These are phyloP conservation scores for Nothobranchius kuhntae DNA, from an alignment of 2,113 vertebrate species.

Conservation along the genomic window DNA sequence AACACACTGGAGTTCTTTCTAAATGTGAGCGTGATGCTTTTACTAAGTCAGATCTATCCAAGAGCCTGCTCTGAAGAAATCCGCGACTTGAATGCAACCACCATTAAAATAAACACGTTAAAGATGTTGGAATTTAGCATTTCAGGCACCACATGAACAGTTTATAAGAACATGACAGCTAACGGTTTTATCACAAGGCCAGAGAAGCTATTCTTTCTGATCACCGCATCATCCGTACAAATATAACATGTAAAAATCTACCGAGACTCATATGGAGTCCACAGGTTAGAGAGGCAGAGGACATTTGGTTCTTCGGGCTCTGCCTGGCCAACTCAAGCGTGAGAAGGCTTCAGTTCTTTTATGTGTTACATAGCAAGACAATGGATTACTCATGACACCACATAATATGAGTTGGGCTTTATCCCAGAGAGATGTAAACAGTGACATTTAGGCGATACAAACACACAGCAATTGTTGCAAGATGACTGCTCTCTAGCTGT, in stretches of 20 bases:
- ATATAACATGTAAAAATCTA: conserved; percentile 33
- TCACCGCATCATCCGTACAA: conserved; percentile 41
- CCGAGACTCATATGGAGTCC: conserved; percentile 35
- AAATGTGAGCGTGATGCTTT: conserved; percentile 58
- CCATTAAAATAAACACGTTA: conserved; percentile 44
- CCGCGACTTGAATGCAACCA: conserved; percentile 66
- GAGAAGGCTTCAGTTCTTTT: conserved; percentile 70
- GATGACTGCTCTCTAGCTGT: conserved; percentile 58
- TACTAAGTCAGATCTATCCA: conserved; percentile 73
- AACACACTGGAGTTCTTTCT: conserved; percentile 45
- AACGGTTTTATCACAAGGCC: conserved; percentile 55
- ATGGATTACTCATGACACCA: conserved; percentile 67
- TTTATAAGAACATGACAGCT: conserved; percentile 52
- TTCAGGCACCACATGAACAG: conserved; percentile 62
- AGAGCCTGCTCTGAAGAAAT: conserved; percentile 80
- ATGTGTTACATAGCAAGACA: conserved; percentile 65
- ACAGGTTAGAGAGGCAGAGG: conserved; percentile 30
- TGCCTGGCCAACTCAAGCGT: conserved; percentile 53
- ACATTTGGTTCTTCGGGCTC: conserved; percentile 46
- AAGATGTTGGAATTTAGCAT: conserved; percentile 57
- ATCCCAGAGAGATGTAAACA: conserved; percentile 75
- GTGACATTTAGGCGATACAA: conserved; percentile 72
- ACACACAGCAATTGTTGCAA: conserved; percentile 73
- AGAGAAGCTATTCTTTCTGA: conserved; percentile 46
- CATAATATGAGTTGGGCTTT: conserved; percentile 66